Percentiles rank a stretch among this genome's conserved stretches.
Evolutionary conservation across 2,797 vertebrate species (phyloP).

Genomic region (Nannoperca australis): DNA sequence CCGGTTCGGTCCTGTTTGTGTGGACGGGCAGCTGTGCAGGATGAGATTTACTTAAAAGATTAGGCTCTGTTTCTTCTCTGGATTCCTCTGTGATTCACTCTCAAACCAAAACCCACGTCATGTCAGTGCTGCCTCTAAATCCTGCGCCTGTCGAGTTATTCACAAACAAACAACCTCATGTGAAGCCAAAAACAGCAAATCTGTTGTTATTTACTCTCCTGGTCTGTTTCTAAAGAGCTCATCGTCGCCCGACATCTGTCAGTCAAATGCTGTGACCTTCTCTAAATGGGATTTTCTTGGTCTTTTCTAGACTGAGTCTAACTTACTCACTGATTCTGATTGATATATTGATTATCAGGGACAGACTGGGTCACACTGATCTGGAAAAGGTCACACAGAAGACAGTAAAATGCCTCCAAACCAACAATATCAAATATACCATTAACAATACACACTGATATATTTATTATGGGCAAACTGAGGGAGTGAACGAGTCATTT

Average conservation of each 20-base stretch:
- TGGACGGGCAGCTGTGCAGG: slow-evolving; percentile 27
- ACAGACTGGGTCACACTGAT: too few relatives aligned
- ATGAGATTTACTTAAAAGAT: slow-evolving; percentile 38
- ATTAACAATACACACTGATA: too few relatives aligned
- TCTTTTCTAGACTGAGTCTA: too few relatives aligned
- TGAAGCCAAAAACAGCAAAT: neutral
- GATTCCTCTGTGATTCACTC: slow-evolving; percentile 18
- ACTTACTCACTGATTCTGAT: neutral
- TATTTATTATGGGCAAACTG: too few relatives aligned
- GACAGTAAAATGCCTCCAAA: too few relatives aligned
- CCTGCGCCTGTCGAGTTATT: neutral
- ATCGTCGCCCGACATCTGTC: neutral
- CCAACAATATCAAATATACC: too few relatives aligned
- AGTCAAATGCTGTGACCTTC: neutral
- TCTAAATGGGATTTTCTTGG: neutral
- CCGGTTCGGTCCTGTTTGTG: slow-evolving; percentile 1
- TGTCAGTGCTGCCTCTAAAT: neutral
- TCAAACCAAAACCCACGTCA: slow-evolving; percentile 11
- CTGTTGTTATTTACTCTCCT: neutral
- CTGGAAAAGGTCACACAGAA: too few relatives aligned
- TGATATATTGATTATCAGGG: neutral
- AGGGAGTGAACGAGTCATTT: too few relatives aligned
- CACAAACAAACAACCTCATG: neutral
- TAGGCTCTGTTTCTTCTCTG: slow-evolving; percentile 23
- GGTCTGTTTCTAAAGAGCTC: neutral